Base-by-base conservation (phyloP, 2,797 vertebrate genomes). In the Aplochiton taeniatus region DNA sequence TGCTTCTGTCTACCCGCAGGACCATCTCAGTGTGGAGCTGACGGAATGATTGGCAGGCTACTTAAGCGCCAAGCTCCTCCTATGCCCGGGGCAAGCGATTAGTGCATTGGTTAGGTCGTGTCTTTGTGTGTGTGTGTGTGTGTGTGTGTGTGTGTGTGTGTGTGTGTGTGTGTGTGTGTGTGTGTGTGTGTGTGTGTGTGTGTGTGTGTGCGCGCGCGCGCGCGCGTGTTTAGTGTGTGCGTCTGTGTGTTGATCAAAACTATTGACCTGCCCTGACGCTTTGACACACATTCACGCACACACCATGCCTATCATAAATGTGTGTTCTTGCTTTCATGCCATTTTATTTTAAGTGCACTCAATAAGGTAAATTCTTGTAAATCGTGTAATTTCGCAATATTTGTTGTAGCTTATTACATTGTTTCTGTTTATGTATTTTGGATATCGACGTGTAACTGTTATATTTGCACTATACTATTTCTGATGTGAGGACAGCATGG, bases 1-100 rank as follows among this genome's bases (percentile, higher is more conserved):
- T 93, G 92, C 93, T 92, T 88, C 94, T 82, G 78, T 83, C 79
- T 84, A 94, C 93, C 93, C 94, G 93, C 91, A 84, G 92, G 94
- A 96, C 93, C 92, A 92, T 85, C 92, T 93, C 94, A 93, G 95
- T 96, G 95, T 96, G 94, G 94, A 96, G 95, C 95, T 96, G 95
- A 97, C 93, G 93, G 93, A 92, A 94, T 98, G 96, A 98, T 97
- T 98, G 96, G 95, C 96, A 97, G 90, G 83, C 92, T 94, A 94
- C 95, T 94, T 92, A 94, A 95, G 93, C 94, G 80, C 83, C 91
- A 94, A 83, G 95, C 95, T 77, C 95, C 96, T 94, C 96, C 96
- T 93, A 90, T 93, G 90, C 87, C 85, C 83, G 89, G 92, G 90
- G 92, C 95, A 95, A 92, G 94, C 94, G 94, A 94, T 94, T 91